Evolutionary conservation across 1,140 invertebrate genomes (phyloP).

Genomic region (Anoplolepis gracilipes): DNA sequence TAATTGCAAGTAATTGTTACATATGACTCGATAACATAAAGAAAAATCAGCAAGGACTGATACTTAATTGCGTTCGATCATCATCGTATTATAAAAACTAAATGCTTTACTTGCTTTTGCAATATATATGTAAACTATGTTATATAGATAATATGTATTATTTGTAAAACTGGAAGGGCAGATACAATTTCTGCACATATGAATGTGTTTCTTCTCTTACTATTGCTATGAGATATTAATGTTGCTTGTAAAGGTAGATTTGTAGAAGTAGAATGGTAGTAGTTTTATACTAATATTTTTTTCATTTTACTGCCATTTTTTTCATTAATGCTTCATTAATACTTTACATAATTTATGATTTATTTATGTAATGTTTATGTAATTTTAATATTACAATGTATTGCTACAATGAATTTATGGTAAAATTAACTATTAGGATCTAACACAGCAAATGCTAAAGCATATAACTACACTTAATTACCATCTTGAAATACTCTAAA

Average conservation of each 20-base stretch:
- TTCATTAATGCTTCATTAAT: conserved; percentile 60
- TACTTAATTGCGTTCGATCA: conserved; percentile 29
- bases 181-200: conserved; percentile 52
- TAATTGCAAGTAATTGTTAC: conserved; percentile 49
- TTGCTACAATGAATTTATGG: conserved; percentile 1
- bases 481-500: background rate
- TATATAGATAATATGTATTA: conserved; percentile 30
- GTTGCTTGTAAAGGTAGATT: conserved; percentile 52
- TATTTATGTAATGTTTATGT: conserved; percentile 26
- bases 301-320: conserved; percentile 39
- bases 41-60: conserved; percentile 12
- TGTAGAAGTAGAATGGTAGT: conserved; percentile 30
- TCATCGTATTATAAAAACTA: conserved; percentile 35
- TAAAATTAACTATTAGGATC: background rate
- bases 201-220: conserved; percentile 41
- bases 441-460: background rate
- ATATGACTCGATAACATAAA: conserved; percentile 19
- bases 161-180: conserved; percentile 48
- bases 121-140: conserved; percentile 46
- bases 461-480: background rate
- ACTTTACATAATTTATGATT: background rate
- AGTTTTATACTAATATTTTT: conserved; percentile 53
- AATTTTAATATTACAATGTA: conserved; percentile 21
- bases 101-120: conserved; percentile 56
- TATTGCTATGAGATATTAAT: conserved; percentile 42